Evolutionary conservation across 2,797 vertebrate species (phyloP), one percentile per base, ranked within the genome.

Genomic region (Bryconaethiops microstoma): DNA sequence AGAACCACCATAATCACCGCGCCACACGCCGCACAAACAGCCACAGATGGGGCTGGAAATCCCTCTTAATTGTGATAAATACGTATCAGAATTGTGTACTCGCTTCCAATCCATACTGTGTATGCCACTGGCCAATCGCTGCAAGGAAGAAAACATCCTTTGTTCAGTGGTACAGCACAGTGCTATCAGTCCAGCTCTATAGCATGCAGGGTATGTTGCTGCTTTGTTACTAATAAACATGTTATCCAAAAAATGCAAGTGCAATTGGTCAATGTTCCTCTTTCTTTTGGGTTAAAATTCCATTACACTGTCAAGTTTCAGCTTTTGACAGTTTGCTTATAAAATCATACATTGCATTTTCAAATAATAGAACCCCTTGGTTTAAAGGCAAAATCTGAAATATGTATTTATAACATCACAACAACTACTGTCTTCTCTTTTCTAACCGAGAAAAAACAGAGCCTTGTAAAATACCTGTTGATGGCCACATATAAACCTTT

Each of bases 31-130:
- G 65, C 82, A 67, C 85, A 83, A 75, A 71, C 83, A 74, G 80
- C 65, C 81, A 80, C 86, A 85, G 79, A 88, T 82, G 79, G 75
- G 72, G 75, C 80, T 83, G 83, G 55, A 88, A 85, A 87, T 84
- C 82, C 80, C 80, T 85, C 84, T 80, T 87, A 87, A 87, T 87
- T 85, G 83, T 87, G 86, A 87, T 84, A 84, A 84, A 87, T 85
- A 82, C 80, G 74, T 82, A 85, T 85, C 77, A 83, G 83, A 85
- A 82, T 80, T 76, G 82, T 79, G 59, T 72, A 54, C 80, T 70
- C 71, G 74, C 77, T 77, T 79, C 70, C 77, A 71, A 75, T 75
- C 73, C 72, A 71, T 70, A 74, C 64, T 48, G 69, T 48, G 64
- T 45, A 74, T 29, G 45, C 59, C 1, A 21, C 54, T 42, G 71